These are phyloP conservation scores for Aleiodes sp. DNA, from an alignment of 1,140 invertebrate genomes.

Conservation along the genomic window DNA sequence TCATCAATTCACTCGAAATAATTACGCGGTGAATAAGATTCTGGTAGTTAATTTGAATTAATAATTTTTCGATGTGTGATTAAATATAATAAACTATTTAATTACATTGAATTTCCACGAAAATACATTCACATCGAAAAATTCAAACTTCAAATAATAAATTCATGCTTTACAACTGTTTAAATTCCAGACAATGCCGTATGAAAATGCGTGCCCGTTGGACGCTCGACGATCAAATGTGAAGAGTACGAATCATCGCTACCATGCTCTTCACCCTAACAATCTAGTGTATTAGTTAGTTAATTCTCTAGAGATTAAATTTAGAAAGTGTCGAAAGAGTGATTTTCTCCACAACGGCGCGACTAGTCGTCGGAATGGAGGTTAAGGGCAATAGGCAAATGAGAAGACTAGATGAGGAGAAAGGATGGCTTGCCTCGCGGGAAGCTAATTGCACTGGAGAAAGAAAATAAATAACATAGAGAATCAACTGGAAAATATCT, in stretches of 20 bases:
- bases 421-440: too few species aligned
- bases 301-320: conserved; percentile 63
- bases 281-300: conserved; percentile 66
- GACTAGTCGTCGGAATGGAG: not conserved
- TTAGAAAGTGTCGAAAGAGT: conserved; percentile 48
- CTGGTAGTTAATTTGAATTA: too few species aligned
- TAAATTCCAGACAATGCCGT: conserved; percentile 53
- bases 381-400: not conserved
- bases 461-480: too few species aligned
- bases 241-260: conserved; percentile 61
- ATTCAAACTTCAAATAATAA: not conserved
- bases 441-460: too few species aligned
- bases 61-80: not conserved
- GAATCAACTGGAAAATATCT: too few species aligned
- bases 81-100: too few species aligned
- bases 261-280: conserved; percentile 62
- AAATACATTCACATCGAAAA: too few species aligned
- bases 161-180: conserved; percentile 7
- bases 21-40: too few species aligned
- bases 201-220: conserved; percentile 57
- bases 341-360: conserved; percentile 41
- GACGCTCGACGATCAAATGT: conserved; percentile 58
- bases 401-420: too few species aligned
- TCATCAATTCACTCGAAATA: too few species aligned
- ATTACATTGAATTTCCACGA: too few species aligned